Evolutionary conservation across 2,888 invertebrate genomes (phyloP), one percentile per base, ranked within the genome.

Genomic region (Catotricha subobsoleta): DNA sequence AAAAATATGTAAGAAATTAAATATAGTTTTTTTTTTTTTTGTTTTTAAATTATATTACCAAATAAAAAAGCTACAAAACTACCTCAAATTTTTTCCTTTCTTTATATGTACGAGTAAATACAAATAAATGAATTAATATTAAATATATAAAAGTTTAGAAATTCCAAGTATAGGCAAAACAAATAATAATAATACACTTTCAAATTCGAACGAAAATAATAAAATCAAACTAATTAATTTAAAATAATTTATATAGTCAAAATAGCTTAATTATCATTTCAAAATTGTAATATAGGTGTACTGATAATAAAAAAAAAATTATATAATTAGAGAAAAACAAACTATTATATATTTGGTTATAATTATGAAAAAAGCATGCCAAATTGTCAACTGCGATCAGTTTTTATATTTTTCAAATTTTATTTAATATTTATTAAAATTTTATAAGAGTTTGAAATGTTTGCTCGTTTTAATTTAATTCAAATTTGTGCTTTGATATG

Each of bases 401-500:
- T 34, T 34, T 6, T 19, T 3, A 20, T 33, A 33, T 34, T 34
- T 12, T 20, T 34, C 21, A 34, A 34, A 34, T 34, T 19, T 34
- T 21, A 34, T 21, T 20, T 13, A 34, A 34, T 20, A 33, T 9
- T 34, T 3, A n/a, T 20, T 21, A 20, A 21, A 20, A 34, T 8
- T 34, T n/a, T 13, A 21, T 34, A 34, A 13, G 21, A 8, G 25
- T 25, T 25, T 10, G 7, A n/a, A 13, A 20, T 30, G 3, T 13
- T 13, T 30, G 3, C 16, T 30, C 10, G 15, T 30, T 30, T 30
- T 15, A 13, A 7, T 28, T 10, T 28, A 28, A 28, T 20, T 34
- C 21, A 20, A 21, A 34, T 34, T n/a, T 34, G 21, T 34, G 34
- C 21, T 20, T n/a, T 34, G 34, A 20, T 33, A 10, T 34, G 33